Evolutionary conservation across 2,888 invertebrate species (phyloP), one percentile per base, ranked within the genome.

Genomic region (Thumatha senex): DNA sequence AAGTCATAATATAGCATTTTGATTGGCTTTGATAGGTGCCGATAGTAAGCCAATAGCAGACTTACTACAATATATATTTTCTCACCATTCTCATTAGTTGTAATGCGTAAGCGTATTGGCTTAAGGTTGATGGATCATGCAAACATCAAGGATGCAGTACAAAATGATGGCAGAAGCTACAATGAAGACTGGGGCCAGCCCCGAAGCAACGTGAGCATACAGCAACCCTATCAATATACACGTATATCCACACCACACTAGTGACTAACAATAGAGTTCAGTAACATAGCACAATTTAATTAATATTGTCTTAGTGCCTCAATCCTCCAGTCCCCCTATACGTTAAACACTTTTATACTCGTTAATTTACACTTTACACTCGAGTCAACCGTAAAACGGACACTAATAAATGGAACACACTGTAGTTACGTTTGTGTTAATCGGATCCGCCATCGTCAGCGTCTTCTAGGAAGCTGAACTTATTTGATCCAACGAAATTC

Each of bases 401-500:
- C 83, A 80, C 82, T 78, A 74, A 72, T 73, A 71, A 74, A 54
- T 70, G 76, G 76, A 76, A 70, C 73, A 66, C 73, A 68, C 59
- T 57, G 63, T 61, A 55, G 58, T 52, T 53, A 52, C 59, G 64
- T 57, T 54, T 54, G 72, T 68, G 78, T 77, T 90, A 91, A 54
- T 91, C 90, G 51, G 87, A 89, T 33, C 72, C 89, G 72, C 83
- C 93, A 70, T 92, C 92, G 76, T 93, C 94, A 70, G 94, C 95
- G 78, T 94, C 94, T 76, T 94, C 94, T 76, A 95, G 89, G 88
- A 94, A 94, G 84, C 94, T 94, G 93, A 95, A 96, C 92, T 95
- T 95, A 83, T 96, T 96, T 76, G 94, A 94, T 76, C 94, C 94
- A 80, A 94, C 94, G 76, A 96, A 95, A 88, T 95, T 95, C 94